A percentile compares a stretch with the other conserved stretches of the same genome.
phyloP scores from a whole-genome alignment of 2,113 vertebrate genomes.

The Condylura cristata region DNA sequence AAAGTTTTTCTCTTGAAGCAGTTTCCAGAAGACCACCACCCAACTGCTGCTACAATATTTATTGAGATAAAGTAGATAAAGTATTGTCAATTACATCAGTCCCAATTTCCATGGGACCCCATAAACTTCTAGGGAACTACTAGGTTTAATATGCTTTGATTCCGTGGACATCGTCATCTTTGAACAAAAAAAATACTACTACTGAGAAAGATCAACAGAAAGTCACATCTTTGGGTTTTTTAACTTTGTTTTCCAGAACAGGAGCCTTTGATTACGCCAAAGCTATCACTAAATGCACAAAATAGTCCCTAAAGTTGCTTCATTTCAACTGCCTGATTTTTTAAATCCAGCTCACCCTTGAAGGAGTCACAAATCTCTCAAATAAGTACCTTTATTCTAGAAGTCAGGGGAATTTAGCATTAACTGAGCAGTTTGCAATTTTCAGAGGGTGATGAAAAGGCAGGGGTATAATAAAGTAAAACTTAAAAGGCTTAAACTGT shows the following conservation, averaged over 20 bases:
- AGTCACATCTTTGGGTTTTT: too few species aligned
- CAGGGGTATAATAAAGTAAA: background rate
- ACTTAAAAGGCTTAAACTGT: background rate
- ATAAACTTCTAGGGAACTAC: background rate
- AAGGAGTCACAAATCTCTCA: background rate
- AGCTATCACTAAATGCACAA: background rate
- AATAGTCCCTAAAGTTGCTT: background rate
- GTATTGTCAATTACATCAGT: background rate
- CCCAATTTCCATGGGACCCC: background rate
- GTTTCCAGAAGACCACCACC: background rate
- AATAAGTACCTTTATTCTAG: background rate
- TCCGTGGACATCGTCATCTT: background rate
- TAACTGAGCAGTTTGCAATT: background rate
- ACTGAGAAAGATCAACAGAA: background rate
- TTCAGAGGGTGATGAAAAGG: fast-evolving
- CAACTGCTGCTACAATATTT: background rate
- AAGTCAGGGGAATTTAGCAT: background rate
- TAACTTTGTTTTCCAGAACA: background rate
- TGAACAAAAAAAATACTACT: background rate
- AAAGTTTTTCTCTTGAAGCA: background rate
- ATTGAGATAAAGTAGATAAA: background rate
- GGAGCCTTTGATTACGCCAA: background rate
- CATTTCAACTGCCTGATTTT: background rate
- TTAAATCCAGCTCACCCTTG: background rate
- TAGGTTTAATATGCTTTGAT: background rate